phyloP scores from a whole-genome alignment of 2,113 vertebrate genomes.

The Trogon surrucura region DNA sequence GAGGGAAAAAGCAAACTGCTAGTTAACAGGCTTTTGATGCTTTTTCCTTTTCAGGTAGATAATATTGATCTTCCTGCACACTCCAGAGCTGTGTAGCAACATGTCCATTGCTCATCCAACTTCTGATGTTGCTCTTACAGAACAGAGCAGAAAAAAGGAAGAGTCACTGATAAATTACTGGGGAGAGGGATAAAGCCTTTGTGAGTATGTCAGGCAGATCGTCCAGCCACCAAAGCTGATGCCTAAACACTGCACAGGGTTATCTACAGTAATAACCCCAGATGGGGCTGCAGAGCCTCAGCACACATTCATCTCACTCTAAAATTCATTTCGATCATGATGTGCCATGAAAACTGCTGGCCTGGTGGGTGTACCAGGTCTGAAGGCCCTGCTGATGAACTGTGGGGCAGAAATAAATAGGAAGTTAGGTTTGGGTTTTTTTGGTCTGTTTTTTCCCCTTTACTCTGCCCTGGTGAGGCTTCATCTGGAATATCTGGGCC shows the following conservation, averaged over 20 bases:
- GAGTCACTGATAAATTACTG: neutral
- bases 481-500: too few species aligned
- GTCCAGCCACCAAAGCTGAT: neutral
- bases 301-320: neutral
- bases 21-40: neutral
- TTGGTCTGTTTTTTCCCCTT: too few species aligned
- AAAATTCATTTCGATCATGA: neutral
- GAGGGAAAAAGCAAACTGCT: neutral
- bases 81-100: neutral
- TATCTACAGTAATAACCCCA: neutral
- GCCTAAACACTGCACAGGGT: neutral
- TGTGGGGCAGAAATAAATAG: neutral
- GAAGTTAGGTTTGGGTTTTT: rapidly evolving
- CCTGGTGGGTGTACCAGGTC: neutral
- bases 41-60: neutral
- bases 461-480: too few species aligned
- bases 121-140: neutral
- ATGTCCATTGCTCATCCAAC: neutral
- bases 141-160: neutral
- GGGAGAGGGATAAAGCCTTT: neutral
- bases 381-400: neutral
- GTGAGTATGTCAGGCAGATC: neutral
- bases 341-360: neutral
- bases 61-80: neutral
- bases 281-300: neutral